Base-by-base conservation (phyloP, 2,888 invertebrate species). In the Dryobotodes eremita region DNA sequence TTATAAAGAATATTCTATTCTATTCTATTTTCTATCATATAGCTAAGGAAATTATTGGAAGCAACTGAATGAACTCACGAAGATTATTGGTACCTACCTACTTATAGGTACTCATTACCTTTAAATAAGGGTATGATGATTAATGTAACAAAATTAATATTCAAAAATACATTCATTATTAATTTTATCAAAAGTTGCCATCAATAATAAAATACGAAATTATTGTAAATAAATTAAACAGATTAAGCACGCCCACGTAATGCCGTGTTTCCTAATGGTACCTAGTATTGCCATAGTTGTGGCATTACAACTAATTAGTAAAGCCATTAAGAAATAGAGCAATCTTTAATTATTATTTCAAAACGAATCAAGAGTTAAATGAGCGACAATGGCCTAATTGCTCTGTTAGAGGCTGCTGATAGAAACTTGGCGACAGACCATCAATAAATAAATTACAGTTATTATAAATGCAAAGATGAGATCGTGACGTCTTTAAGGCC, bases 321-420 rank as follows among this genome's bases (percentile, higher is more conserved):
- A 75, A 73, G 57, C 72, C 59, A 77, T 86, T 79, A 76, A 62
- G 75, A 82, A 84, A 82, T 77, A 75, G 62, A 74, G 23, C 48
- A 82, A 65, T 78, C 42, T 78, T 70, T 75, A 76, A 79, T 75
- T 75, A 77, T 79, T 76, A 70, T 79, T 80, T 62, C 75, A 78
- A 79, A 88, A 79, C 70, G 57, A 82, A 82, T 85, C 80, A 71
- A 86, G 65, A 75, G 65, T 80, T 82, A 71, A 79, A 79, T 71
- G 61, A 84, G 66, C 57, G 79, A 75, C 74, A 87, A 78, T 80
- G 79, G 72, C 84, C 82, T 80, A 83, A 84, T 84, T 86, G 57
- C 65, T 55, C 26, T 48, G 71, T 78, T 68, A 66, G 57, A 57
- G 68, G 46, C 66, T 68, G 72, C 65, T 79, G 77, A 83, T 73